Evolutionary conservation across 2,113 vertebrate species (phyloP).

Genomic region (Nesoenas mayeri): DNA sequence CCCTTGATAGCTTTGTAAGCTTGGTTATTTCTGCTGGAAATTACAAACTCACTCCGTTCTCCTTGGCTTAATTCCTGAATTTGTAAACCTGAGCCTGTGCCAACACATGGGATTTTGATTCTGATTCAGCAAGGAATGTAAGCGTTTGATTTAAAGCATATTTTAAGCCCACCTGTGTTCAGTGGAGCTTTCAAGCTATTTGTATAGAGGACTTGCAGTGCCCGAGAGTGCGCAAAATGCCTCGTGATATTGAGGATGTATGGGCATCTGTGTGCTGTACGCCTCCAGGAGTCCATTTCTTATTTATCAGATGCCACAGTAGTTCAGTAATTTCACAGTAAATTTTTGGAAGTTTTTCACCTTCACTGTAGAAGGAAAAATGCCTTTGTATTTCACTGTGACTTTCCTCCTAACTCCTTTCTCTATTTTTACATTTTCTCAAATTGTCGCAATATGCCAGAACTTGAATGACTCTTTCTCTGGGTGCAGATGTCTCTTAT

Average conservation of each 20-base stretch:
- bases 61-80: background rate
- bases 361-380: background rate
- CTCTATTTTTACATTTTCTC: background rate
- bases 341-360: background rate
- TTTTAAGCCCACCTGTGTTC: constrained; percentile 4
- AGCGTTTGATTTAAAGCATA: background rate
- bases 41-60: background rate
- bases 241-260: background rate
- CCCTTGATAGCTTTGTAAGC: background rate
- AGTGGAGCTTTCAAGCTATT: background rate
- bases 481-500: background rate
- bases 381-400: background rate
- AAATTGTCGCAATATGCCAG: fast-evolving
- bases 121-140: background rate
- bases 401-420: background rate
- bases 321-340: background rate
- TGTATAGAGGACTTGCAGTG: background rate
- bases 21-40: background rate
- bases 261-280: background rate
- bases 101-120: background rate
- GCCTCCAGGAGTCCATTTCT: background rate
- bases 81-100: background rate
- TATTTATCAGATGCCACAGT: background rate
- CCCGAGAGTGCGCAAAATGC: background rate
- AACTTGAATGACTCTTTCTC: background rate